Evolutionary conservation across 2,888 invertebrate genomes (phyloP), one percentile per base, ranked within the genome.

Genomic region (Harpalus rufipes): DNA sequence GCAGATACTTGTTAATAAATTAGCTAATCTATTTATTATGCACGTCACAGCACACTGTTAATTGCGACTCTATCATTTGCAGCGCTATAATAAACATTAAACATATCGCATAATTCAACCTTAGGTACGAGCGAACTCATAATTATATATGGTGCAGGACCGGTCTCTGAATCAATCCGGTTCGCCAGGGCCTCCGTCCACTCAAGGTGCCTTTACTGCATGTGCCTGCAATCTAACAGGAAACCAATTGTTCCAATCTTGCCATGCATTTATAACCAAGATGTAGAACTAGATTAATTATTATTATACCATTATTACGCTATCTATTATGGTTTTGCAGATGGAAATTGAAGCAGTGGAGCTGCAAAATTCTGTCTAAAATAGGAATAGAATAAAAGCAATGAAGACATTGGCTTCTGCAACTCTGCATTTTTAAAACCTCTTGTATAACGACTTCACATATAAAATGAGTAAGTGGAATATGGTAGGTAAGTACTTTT

Each of bases 61-160:
- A 90, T 90, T 90, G 89, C 90, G 88, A 88, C 89, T 89, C 89
- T 89, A 90, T 90, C 90, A 90, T 90, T 89, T 88, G 89, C 90
- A 90, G 89, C 89, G 88, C 89, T 89, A 90, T 90, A 90, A 90
- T 90, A 90, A 90, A 90, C 90, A 90, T 90, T 90, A 90, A 90
- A 90, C 90, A 90, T 89, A 89, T 89, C 89, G 90, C 89, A 90
- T 90, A 90, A 90, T 90, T 90, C 89, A 90, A 90, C 90, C 90
- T 90, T 90, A 90, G 85, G 85, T 80, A 85, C 80, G 80, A 61
- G 58, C 80, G 39, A 80, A 80, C 80, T 80, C 80, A 80, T 80
- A 81, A 81, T 81, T 81, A 81, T 81, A 81, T 68, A 81, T 81
- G 65, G 81, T 51, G 14, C 78, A 80, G 85, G 85, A 79, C 85